A percentile compares a stretch with the other conserved stretches of the same genome.
These are phyloP conservation scores for Eurystomus gularis DNA, from an alignment of 2,113 vertebrate species.

Conservation along the genomic window DNA sequence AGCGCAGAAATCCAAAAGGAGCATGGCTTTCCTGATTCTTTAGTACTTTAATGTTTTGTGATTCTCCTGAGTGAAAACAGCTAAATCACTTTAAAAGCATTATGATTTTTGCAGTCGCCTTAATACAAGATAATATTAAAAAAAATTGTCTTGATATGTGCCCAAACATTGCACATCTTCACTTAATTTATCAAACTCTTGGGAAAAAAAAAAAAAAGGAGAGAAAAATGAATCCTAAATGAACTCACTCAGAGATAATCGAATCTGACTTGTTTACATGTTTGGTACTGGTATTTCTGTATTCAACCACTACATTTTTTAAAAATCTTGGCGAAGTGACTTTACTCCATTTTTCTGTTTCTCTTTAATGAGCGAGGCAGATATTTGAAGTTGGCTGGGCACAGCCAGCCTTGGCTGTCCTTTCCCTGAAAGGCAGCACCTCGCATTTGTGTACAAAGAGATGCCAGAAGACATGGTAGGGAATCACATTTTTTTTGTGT, in stretches of 20 bases:
- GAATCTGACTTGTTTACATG: slow-evolving; percentile 72
- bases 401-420: slow-evolving; percentile 54
- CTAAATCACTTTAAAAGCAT: neutral
- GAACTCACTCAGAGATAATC: slow-evolving; percentile 64
- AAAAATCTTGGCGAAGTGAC: slow-evolving; percentile 43
- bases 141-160: neutral
- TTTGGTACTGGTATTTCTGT: slow-evolving; percentile 63
- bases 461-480: slow-evolving; percentile 22
- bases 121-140: neutral
- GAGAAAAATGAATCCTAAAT: slow-evolving; percentile 42
- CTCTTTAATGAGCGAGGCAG: slow-evolving; percentile 58
- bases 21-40: neutral
- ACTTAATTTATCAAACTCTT: slow-evolving; percentile 15
- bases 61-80: neutral
- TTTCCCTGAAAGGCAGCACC: slow-evolving; percentile 48
- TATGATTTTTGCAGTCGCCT: neutral
- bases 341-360: slow-evolving; percentile 52
- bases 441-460: neutral
- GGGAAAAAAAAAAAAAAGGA: neutral
- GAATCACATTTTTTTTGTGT: neutral
- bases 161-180: neutral
- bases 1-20: neutral
- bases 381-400: slow-evolving; percentile 52
- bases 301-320: slow-evolving; percentile 58
- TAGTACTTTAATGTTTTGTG: neutral